Percentiles rank a stretch among this genome's conserved stretches.
phyloP scores from a whole-genome alignment of 2,888 invertebrate species.

The Antheraea yamamai region DNA sequence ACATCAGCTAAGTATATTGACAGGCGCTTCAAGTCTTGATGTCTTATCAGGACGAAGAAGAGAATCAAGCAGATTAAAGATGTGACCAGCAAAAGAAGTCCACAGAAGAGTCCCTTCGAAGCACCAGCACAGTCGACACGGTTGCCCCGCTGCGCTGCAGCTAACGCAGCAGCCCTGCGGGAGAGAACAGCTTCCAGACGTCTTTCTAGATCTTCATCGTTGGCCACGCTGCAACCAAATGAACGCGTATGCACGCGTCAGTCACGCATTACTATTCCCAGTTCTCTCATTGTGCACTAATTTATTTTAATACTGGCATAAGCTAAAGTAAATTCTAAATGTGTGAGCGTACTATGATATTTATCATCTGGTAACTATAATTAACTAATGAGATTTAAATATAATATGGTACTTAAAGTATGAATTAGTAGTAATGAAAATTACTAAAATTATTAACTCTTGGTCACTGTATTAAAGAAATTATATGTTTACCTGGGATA shows the following conservation, averaged over 20 bases:
- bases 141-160: conserved; percentile 90
- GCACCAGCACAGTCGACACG: conserved; percentile 97
- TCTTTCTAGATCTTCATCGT: conserved; percentile 93
- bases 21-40: conserved; percentile 90
- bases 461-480: not conserved
- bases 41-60: conserved; percentile 96
- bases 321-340: not conserved
- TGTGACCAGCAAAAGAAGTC: conserved; percentile 92
- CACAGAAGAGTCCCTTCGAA: conserved; percentile 96
- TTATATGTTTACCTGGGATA: conserved; percentile 86
- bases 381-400: not conserved
- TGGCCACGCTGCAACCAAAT: conserved; percentile 81
- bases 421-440: not conserved
- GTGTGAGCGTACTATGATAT: not conserved
- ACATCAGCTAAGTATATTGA: conserved; percentile 96
- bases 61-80: conserved; percentile 96
- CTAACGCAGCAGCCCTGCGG: conserved; percentile 92
- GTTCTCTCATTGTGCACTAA: conserved; percentile 10
- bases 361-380: not conserved
- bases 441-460: not conserved
- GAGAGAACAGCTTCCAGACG: conserved; percentile 94
- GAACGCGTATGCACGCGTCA: conserved; percentile 68
- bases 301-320: not conserved
- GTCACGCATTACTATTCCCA: conserved; percentile 30
- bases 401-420: not conserved